Conservation (phyloP, 2,797 vertebrate genomes). For the Oreonectes daqikongensis region DNA sequence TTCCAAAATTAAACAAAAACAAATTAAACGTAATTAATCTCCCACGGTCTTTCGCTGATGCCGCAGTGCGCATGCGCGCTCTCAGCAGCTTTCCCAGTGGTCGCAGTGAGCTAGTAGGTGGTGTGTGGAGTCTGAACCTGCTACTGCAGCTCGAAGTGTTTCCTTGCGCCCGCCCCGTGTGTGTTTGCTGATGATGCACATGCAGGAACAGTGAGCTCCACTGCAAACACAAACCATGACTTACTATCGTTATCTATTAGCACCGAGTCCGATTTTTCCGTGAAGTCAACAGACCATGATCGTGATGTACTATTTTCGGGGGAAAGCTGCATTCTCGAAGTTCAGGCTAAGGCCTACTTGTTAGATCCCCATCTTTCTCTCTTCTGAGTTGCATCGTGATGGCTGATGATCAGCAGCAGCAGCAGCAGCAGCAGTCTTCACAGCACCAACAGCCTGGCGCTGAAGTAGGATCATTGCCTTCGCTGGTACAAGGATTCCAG, state of each 20-base stretch:
- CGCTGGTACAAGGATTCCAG: slow-evolving; percentile 88
- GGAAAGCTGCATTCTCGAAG: slow-evolving; percentile 73
- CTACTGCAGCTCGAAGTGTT: slow-evolving; percentile 50
- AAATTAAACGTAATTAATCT: too few species aligned
- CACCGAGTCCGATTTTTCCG: slow-evolving; percentile 40
- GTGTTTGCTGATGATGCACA: slow-evolving; percentile 41
- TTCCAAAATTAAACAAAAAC: background rate
- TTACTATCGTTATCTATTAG: slow-evolving; percentile 27
- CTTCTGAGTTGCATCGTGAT: slow-evolving; percentile 70
- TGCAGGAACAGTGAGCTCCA: slow-evolving; percentile 27
- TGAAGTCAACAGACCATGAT: slow-evolving; percentile 61
- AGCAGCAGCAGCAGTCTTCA: slow-evolving; percentile 71
- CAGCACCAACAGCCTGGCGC: slow-evolving; percentile 73
- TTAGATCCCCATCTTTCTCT: slow-evolving; percentile 51
- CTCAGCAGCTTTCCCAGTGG: slow-evolving; percentile 62
- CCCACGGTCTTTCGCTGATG: background rate
- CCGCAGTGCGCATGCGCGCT: slow-evolving; percentile 71
- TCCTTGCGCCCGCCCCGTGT: slow-evolving; percentile 23
- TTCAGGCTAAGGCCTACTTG: slow-evolving; percentile 80
- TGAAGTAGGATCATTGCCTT: slow-evolving; percentile 77
- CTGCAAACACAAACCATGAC: slow-evolving; percentile 46
- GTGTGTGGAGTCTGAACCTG: slow-evolving; percentile 53
- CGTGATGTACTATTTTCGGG: slow-evolving; percentile 76
- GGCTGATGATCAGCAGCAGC: slow-evolving; percentile 84
- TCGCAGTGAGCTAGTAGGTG: slow-evolving; percentile 54